These are phyloP conservation scores for Ectobius pallidus DNA, from an alignment of 2,888 invertebrate genomes.

Conservation along the genomic window DNA sequence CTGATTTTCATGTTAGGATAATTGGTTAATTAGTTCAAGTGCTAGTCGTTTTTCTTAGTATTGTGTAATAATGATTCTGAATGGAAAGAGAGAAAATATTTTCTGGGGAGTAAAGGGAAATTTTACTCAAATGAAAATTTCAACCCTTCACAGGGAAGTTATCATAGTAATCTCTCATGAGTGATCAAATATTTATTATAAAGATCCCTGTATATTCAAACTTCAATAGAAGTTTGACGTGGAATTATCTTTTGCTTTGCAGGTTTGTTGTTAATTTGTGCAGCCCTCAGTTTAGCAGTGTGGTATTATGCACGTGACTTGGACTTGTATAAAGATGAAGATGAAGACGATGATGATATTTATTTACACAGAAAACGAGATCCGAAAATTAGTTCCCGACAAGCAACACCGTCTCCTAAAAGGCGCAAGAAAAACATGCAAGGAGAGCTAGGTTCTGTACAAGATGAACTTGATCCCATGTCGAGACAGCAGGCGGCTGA, in stretches of 20 bases:
- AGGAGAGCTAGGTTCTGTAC: not conserved
- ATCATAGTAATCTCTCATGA: no score
- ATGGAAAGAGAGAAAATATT: no score
- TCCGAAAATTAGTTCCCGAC: not conserved
- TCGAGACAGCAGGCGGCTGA: not conserved
- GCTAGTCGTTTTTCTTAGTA: no score
- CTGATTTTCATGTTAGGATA: no score
- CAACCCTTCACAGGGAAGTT: no score
- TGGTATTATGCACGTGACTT: slow-evolving; percentile 57
- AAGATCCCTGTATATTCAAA: no score
- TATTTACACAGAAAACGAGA: not conserved
- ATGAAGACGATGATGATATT: not conserved
- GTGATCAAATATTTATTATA: no score
- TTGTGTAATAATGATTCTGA: no score
- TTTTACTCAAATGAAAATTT: no score
- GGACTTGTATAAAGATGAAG: slow-evolving; percentile 49
- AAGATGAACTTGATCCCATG: not conserved
- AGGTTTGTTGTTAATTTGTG: slow-evolving; percentile 54
- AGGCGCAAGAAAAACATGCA: not conserved
- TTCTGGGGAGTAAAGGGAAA: no score
- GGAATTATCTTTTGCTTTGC: slow-evolving; percentile 41
- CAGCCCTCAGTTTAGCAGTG: slow-evolving; percentile 57
- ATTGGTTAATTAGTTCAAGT: no score
- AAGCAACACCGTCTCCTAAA: not conserved
- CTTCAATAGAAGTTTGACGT: no score